A percentile compares a stretch with the other conserved stretches of the same genome.
phyloP scores from a whole-genome alignment of 2,797 vertebrate species.

The Sus cebifrons region DNA sequence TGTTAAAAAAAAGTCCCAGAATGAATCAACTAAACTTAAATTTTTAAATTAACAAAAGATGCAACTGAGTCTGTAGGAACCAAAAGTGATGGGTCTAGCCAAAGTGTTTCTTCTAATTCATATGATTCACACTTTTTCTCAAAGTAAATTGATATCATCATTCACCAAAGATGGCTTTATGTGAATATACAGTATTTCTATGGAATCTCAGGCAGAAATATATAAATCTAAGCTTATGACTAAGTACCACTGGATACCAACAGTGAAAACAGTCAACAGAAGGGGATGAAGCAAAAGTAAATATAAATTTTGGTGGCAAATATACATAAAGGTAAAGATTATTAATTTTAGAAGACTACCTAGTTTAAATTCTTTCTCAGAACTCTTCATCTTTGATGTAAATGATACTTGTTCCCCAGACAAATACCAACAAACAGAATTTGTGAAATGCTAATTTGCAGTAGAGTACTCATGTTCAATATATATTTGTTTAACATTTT shows the following conservation, averaged over 20 bases:
- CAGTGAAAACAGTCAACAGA: background rate
- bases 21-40: background rate
- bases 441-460: background rate
- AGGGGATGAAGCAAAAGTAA: background rate
- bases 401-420: constrained; percentile 11
- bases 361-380: background rate
- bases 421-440: background rate
- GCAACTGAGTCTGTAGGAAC: background rate
- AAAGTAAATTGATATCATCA: background rate
- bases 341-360: background rate
- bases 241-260: background rate
- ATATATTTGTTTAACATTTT: background rate
- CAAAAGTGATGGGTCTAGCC: background rate
- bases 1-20: background rate
- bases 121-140: background rate
- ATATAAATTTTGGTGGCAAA: background rate
- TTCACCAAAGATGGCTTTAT: background rate
- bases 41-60: background rate
- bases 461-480: background rate
- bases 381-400: background rate
- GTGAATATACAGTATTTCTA: background rate
- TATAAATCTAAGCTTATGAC: background rate
- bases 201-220: background rate
- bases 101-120: background rate
- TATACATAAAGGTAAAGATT: background rate